phyloP scores from a whole-genome alignment of 2,113 vertebrate genomes.

The Hipposideros armiger region DNA sequence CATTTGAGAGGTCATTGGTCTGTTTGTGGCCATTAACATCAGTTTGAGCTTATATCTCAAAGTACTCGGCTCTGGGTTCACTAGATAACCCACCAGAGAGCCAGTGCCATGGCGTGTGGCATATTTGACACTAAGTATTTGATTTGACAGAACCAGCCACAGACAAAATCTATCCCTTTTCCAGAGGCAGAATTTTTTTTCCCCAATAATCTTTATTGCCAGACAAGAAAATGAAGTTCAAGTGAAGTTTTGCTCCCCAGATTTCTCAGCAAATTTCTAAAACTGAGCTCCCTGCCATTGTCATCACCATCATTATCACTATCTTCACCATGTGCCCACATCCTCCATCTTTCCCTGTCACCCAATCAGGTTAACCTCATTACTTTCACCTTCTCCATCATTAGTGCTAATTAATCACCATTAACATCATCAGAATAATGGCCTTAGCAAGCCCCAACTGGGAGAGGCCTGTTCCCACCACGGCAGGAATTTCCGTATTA shows the following conservation, averaged over 20 bases:
- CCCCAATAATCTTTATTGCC: not conserved
- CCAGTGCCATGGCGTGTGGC: not conserved
- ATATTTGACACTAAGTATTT: not conserved
- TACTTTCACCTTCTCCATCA: conserved; percentile 16
- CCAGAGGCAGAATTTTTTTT: not conserved
- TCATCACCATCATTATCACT: not conserved
- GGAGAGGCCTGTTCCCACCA: conserved; percentile 62
- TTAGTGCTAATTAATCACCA: conserved; percentile 66
- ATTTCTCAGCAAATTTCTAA: conserved; percentile 53
- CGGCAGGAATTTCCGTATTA: conserved; percentile 77
- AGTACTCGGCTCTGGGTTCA: not conserved
- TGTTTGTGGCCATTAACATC: not conserved
- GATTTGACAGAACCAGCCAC: not conserved
- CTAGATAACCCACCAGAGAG: not conserved
- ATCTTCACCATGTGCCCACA: not conserved
- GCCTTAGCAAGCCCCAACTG: conserved; percentile 62
- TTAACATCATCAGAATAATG: conserved; percentile 69
- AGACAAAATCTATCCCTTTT: not conserved
- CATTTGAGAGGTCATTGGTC: not conserved
- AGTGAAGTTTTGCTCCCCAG: not conserved
- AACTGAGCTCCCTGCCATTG: not conserved
- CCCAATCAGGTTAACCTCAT: conserved; percentile 41
- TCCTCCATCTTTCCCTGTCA: not conserved
- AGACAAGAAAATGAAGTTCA: conserved; percentile 48
- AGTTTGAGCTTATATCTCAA: not conserved